Conservation (phyloP, 2,113 vertebrate species). For the Urocolius indicus region DNA sequence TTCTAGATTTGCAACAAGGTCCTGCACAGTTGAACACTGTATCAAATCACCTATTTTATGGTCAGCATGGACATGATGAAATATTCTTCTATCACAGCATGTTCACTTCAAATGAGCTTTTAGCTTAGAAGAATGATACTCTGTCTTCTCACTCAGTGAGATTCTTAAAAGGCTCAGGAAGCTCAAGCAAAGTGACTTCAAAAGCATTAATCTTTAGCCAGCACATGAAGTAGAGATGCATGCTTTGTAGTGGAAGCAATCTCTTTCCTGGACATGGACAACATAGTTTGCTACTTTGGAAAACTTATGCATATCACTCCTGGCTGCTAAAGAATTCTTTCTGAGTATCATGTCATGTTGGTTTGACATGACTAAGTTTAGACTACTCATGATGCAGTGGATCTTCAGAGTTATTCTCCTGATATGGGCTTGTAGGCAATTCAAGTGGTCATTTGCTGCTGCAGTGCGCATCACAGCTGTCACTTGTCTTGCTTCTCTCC, state of each 20-base stretch:
- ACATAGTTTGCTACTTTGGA: not conserved
- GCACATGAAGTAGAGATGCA: not conserved
- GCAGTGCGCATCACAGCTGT: not conserved
- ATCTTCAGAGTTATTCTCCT: not conserved
- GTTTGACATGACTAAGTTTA: accelerated
- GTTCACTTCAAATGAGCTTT: not conserved
- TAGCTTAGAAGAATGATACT: not conserved
- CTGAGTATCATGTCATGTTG: not conserved
- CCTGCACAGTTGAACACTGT: not conserved
- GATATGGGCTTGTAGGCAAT: not conserved
- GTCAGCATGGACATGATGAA: not conserved
- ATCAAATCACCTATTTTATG: not conserved
- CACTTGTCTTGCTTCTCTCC: not conserved
- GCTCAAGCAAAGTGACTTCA: not conserved
- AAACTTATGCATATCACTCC: not conserved
- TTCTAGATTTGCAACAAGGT: constrained; percentile 1
- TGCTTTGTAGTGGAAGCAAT: not conserved
- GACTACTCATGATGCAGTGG: not conserved
- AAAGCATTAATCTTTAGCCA: not conserved
- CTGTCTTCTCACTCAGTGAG: not conserved
- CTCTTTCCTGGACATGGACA: not conserved
- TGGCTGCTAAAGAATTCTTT: not conserved
- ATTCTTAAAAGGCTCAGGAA: constrained; percentile 12
- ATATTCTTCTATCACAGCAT: not conserved
- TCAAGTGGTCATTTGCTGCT: not conserved